Evolutionary conservation across 2,888 invertebrate species (phyloP).

Genomic region (Brachypalpus laphriformis): DNA sequence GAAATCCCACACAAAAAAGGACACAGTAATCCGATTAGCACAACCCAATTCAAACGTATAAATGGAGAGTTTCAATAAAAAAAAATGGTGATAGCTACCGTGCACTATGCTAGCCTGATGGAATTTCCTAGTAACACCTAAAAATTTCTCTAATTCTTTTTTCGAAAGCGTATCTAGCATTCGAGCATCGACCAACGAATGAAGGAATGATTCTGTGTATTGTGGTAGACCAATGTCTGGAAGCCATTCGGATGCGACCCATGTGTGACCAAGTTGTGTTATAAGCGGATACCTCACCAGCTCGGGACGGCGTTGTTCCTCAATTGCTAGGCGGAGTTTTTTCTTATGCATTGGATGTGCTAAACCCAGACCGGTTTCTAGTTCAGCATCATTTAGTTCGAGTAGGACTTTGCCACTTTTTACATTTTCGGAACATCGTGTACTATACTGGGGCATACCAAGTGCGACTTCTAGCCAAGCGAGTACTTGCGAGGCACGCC

Average conservation of each 20-base stretch:
- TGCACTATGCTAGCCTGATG: slow-evolving; percentile 97
- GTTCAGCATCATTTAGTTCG: slow-evolving; percentile 94
- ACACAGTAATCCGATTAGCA: slow-evolving; percentile 9
- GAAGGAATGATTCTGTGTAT: slow-evolving; percentile 94
- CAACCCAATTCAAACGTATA: neutral
- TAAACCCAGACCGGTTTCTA: slow-evolving; percentile 95
- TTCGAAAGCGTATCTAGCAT: slow-evolving; percentile 96
- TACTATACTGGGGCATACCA: slow-evolving; percentile 96
- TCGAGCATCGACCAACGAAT: slow-evolving; percentile 95
- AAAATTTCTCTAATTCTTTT: slow-evolving; percentile 96
- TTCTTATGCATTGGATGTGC: slow-evolving; percentile 96
- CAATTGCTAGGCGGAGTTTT: slow-evolving; percentile 95
- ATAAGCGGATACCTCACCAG: slow-evolving; percentile 94
- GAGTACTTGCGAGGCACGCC: slow-evolving; percentile 96
- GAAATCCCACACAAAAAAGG: neutral
- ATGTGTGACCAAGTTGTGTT: slow-evolving; percentile 93
- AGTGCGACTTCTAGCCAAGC: slow-evolving; percentile 97
- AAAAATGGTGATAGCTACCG: slow-evolving; percentile 83
- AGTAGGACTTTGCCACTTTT: slow-evolving; percentile 97
- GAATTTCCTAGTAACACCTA: slow-evolving; percentile 95
- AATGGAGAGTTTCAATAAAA: too few species aligned
- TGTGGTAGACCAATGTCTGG: slow-evolving; percentile 95
- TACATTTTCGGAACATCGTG: slow-evolving; percentile 95
- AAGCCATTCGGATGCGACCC: slow-evolving; percentile 97
- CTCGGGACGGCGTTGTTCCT: slow-evolving; percentile 94